Evolutionary conservation across 2,113 vertebrate species (phyloP).

Genomic region (Ictalurus furcatus): DNA sequence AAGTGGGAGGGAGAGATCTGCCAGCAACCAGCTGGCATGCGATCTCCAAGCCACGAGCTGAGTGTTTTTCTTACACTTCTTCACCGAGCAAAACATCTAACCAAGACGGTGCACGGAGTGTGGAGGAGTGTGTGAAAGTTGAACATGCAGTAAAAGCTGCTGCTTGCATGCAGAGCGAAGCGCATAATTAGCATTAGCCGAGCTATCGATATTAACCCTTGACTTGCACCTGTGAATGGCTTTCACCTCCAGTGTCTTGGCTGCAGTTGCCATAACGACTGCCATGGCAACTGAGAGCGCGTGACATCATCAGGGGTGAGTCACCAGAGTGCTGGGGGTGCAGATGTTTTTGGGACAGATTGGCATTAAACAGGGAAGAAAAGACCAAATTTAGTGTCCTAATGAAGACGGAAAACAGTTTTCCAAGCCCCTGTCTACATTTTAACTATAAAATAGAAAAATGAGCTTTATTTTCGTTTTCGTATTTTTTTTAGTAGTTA

Average conservation of each 20-base stretch:
- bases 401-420: not conserved
- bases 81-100: conserved; percentile 18
- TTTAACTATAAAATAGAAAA: not conserved
- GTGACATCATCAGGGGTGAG: conserved; percentile 70
- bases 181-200: conserved; percentile 44
- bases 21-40: conserved; percentile 40
- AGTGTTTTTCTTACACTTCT: conserved; percentile 26
- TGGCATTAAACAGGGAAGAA: conserved; percentile 20
- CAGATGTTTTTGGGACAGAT: conserved; percentile 44
- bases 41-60: conserved; percentile 9
- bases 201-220: conserved; percentile 53
- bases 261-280: conserved; percentile 63
- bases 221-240: conserved; percentile 43
- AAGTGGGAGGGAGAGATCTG: conserved; percentile 41
- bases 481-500: not conserved
- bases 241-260: conserved; percentile 50
- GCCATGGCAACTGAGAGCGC: conserved; percentile 65
- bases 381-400: not conserved
- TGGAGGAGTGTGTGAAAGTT: conserved; percentile 25
- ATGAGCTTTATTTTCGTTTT: not conserved
- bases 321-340: conserved; percentile 50
- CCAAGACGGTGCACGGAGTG: conserved; percentile 15
- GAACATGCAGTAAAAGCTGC: not conserved
- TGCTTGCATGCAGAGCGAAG: not conserved
- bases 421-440: not conserved